A percentile compares a stretch with the other conserved stretches of the same genome.
phyloP scores from a whole-genome alignment of 1,140 invertebrate species.

The Heliconius hermathena region DNA sequence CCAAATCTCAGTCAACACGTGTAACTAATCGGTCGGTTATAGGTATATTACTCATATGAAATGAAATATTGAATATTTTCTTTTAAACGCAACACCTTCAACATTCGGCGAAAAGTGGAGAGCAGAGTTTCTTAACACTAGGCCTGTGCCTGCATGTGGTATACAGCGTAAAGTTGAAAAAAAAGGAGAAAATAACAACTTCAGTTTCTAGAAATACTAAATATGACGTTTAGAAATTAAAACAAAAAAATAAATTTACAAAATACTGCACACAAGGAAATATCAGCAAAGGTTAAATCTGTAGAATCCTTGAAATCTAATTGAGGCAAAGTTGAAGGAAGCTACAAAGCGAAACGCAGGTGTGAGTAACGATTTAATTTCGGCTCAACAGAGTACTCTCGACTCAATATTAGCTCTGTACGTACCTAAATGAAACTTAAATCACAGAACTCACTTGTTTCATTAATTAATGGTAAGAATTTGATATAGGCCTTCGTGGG shows the following conservation, averaged over 20 bases:
- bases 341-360: conserved; percentile 58
- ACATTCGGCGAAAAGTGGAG: too few species aligned
- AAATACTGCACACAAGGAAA: not conserved
- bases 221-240: not conserved
- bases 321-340: conserved; percentile 54
- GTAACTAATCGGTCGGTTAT: conserved; percentile 73
- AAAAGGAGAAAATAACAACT: too few species aligned
- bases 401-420: conserved; percentile 56
- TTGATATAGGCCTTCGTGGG: not conserved
- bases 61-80: too few species aligned
- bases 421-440: conserved; percentile 53
- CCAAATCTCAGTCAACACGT: conserved; percentile 66
- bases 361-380: conserved; percentile 77
- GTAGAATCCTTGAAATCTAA: conserved; percentile 53
- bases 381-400: conserved; percentile 60
- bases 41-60: conserved; percentile 56
- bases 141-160: too few species aligned
- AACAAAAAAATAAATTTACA: not conserved
- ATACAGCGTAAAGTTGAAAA: too few species aligned
- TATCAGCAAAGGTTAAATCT: conserved; percentile 35
- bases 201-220: not conserved
- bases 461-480: conserved; percentile 1
- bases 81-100: too few species aligned
- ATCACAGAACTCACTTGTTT: not conserved
- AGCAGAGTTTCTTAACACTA: too few species aligned